These are phyloP conservation scores for Zaprionus taronus DNA, from an alignment of 1,140 invertebrate genomes.

Conservation along the genomic window DNA sequence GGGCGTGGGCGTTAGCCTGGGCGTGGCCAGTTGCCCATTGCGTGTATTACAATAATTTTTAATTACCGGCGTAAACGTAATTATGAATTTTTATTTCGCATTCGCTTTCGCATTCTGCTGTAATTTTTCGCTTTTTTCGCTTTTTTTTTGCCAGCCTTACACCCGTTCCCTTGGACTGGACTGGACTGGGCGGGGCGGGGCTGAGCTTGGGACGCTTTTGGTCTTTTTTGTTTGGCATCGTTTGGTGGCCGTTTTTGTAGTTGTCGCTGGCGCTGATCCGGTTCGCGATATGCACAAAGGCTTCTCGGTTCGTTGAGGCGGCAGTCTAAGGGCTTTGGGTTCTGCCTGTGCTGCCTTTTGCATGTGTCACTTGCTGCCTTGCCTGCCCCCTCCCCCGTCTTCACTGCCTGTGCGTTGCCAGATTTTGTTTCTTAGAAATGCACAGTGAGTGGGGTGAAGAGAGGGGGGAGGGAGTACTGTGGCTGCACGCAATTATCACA, in stretches of 20 bases:
- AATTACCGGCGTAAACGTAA: slow-evolving; percentile 84
- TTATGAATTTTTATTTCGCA: slow-evolving; percentile 84
- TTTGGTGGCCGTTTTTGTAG: slow-evolving; percentile 42
- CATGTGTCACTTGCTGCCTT: slow-evolving; percentile 46
- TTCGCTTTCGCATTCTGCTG: slow-evolving; percentile 45
- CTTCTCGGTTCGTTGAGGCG: slow-evolving; percentile 63
- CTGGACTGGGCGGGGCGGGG: too few relatives aligned
- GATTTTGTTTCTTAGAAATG: slow-evolving; percentile 74
- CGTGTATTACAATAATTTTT: slow-evolving; percentile 85
- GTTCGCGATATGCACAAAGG: slow-evolving; percentile 79
- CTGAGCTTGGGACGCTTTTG: neutral
- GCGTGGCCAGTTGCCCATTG: slow-evolving; percentile 70
- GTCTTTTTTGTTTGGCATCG: slow-evolving; percentile 43
- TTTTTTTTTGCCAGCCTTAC: slow-evolving; percentile 3
- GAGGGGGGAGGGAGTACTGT: neutral
- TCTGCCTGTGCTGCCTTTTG: slow-evolving; percentile 36
- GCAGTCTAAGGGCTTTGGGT: slow-evolving; percentile 43
- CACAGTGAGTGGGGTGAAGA: neutral
- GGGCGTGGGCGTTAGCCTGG: slow-evolving; percentile 19
- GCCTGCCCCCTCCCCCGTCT: too few relatives aligned
- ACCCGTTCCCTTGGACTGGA: slow-evolving; percentile 2
- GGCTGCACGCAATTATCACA: slow-evolving; percentile 81
- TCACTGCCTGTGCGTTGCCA: slow-evolving; percentile 58
- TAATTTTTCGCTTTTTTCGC: slow-evolving; percentile 25
- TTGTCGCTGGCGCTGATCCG: slow-evolving; percentile 74